phyloP scores from a whole-genome alignment of 2,797 vertebrate genomes.

The Fundulus diaphanus region DNA sequence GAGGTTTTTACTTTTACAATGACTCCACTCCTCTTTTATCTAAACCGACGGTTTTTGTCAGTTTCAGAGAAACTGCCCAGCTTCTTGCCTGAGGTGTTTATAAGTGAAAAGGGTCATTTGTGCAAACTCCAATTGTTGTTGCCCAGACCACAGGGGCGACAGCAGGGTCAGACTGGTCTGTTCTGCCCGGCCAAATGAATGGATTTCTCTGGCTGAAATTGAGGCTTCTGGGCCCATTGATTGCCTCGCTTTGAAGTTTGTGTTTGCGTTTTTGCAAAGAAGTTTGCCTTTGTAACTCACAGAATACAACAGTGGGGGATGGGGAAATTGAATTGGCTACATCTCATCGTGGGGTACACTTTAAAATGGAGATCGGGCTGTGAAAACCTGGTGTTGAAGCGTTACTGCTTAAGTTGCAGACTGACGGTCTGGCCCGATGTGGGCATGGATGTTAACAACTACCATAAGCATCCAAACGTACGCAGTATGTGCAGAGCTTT shows the following conservation, averaged over 20 bases:
- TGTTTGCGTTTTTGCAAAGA: slow-evolving; percentile 42
- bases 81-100: slow-evolving; percentile 24
- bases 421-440: slow-evolving; percentile 6
- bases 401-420: slow-evolving; percentile 10
- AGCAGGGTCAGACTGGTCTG: slow-evolving; percentile 36
- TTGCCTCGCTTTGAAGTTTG: slow-evolving; percentile 53
- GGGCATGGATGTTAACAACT: slow-evolving; percentile 11
- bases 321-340: slow-evolving; percentile 26
- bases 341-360: slow-evolving; percentile 42
- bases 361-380: slow-evolving; percentile 30
- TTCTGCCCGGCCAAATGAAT: slow-evolving; percentile 39
- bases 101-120: slow-evolving; percentile 13
- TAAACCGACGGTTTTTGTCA: slow-evolving; percentile 4
- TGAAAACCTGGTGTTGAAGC: slow-evolving; percentile 28
- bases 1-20: slow-evolving; percentile 19
- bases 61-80: slow-evolving; percentile 20
- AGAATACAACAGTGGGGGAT: slow-evolving; percentile 11
- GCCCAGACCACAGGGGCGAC: slow-evolving; percentile 27
- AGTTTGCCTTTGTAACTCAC: slow-evolving; percentile 34
- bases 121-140: slow-evolving; percentile 29
- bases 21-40: slow-evolving; percentile 5
- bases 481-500: not conserved
- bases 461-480: slow-evolving; percentile 11
- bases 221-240: slow-evolving; percentile 42
- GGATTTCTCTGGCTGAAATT: slow-evolving; percentile 46